Percentiles rank a stretch among this genome's conserved stretches.
Conservation (phyloP, 2,797 vertebrate genomes). For the Geotrypetes seraphini region DNA sequence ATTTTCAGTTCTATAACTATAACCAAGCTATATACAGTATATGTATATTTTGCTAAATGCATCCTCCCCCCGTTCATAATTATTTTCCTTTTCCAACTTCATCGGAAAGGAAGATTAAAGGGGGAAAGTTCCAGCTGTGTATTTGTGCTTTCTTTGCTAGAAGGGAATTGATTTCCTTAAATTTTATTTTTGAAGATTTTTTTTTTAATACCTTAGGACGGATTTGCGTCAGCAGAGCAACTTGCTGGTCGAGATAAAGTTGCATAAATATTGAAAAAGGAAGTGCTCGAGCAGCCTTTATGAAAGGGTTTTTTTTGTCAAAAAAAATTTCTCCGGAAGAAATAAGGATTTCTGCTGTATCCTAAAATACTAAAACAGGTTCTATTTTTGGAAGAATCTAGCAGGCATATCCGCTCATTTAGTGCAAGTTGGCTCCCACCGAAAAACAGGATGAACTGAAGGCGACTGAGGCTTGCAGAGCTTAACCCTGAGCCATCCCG, state of each 20-base stretch:
- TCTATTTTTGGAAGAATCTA: slow-evolving; percentile 87
- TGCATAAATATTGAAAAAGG: slow-evolving; percentile 97
- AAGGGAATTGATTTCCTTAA: slow-evolving; percentile 84
- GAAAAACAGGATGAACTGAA: slow-evolving; percentile 89
- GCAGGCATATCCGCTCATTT: slow-evolving; percentile 96
- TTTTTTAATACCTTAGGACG: slow-evolving; percentile 71
- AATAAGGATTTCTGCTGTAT: slow-evolving; percentile 94
- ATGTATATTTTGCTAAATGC: no score
- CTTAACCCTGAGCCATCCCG: background rate
- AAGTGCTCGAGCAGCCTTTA: slow-evolving; percentile 93
- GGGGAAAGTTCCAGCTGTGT: slow-evolving; percentile 75
- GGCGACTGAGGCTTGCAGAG: no score
- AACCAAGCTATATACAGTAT: no score
- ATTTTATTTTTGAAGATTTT: slow-evolving; percentile 76
- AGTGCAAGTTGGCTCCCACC: slow-evolving; percentile 73
- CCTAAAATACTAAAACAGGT: slow-evolving; percentile 89
- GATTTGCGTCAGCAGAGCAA: slow-evolving; percentile 96
- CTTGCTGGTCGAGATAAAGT: slow-evolving; percentile 96
- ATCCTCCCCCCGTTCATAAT: slow-evolving; percentile 24
- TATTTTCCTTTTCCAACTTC: slow-evolving; percentile 22
- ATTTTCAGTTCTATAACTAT: background rate
- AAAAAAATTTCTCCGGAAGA: slow-evolving; percentile 91
- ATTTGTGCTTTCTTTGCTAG: slow-evolving; percentile 82
- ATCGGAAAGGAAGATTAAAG: slow-evolving; percentile 57
- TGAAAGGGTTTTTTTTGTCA: slow-evolving; percentile 40